Percentiles rank a stretch among this genome's conserved stretches.
Evolutionary conservation across 2,888 invertebrate genomes (phyloP).

Genomic region (Hirtodrosophila confusa): DNA sequence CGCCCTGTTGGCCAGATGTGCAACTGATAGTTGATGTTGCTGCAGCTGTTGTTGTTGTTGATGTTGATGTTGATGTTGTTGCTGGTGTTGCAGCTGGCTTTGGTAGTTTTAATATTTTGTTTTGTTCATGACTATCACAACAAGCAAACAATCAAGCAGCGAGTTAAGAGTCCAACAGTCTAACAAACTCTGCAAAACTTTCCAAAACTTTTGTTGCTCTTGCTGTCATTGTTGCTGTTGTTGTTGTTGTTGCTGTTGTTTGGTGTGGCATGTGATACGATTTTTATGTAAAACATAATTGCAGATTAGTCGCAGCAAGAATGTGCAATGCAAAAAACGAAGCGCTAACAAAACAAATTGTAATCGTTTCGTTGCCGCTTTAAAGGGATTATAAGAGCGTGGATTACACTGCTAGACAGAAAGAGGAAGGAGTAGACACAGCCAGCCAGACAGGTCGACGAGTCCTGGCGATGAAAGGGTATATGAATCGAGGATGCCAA

Average conservation of each 20-base stretch:
- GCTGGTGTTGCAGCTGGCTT: conserved; percentile 18
- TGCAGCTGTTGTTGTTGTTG: conserved; percentile 3
- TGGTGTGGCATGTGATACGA: conserved; percentile 64
- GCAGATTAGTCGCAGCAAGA: conserved; percentile 73
- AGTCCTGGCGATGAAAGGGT: conserved; percentile 3
- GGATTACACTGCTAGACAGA: conserved; percentile 32
- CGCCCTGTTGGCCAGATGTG: conserved; percentile 24
- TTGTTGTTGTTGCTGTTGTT: conserved; percentile 28
- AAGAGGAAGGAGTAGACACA: conserved; percentile 3
- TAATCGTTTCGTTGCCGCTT: conserved; percentile 69
- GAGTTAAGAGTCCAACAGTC: conserved; percentile 31
- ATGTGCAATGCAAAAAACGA: conserved; percentile 41
- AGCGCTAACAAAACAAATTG: conserved; percentile 47
- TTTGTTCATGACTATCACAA: conserved; percentile 50
- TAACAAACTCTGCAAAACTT: conserved; percentile 48
- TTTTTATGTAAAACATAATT: conserved; percentile 78
- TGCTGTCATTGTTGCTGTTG: conserved; percentile 7
- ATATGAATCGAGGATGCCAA: conserved; percentile 1
- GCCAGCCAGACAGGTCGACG: not conserved
- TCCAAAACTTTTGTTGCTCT: conserved; percentile 33
- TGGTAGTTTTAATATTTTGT: conserved; percentile 31
- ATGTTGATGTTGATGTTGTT: not conserved
- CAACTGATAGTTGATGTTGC: conserved; percentile 34
- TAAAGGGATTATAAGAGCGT: conserved; percentile 64
- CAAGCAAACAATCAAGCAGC: conserved; percentile 61